Evolutionary conservation across 2,113 vertebrate genomes (phyloP).

Genomic region (Nyctibius bracteatus): DNA sequence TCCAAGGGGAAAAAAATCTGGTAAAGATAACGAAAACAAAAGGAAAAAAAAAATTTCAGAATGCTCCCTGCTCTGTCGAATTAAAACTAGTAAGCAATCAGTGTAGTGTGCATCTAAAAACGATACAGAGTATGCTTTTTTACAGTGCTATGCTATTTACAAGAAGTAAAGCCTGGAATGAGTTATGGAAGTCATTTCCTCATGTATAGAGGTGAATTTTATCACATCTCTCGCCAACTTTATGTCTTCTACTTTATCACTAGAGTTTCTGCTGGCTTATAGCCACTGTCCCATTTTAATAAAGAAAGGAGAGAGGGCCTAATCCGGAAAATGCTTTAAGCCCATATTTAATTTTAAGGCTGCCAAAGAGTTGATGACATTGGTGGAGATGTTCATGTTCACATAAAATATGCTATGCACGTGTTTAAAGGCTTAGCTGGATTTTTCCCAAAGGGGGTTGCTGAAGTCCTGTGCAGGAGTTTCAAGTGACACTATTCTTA

Average conservation of each 20-base stretch:
- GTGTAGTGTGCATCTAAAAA: neutral
- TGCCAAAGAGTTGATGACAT: slow-evolving; percentile 8
- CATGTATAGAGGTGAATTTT: slow-evolving; percentile 57
- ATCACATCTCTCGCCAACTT: slow-evolving; percentile 55
- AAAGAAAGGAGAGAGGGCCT: slow-evolving; percentile 30
- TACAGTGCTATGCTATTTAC: slow-evolving; percentile 34
- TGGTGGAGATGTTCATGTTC: neutral
- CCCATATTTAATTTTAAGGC: slow-evolving; percentile 32
- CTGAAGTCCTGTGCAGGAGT: neutral
- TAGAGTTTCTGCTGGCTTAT: slow-evolving; percentile 44
- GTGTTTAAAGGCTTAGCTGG: neutral
- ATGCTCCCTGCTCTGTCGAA: neutral
- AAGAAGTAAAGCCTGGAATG: slow-evolving; percentile 47
- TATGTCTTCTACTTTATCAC: slow-evolving; percentile 63
- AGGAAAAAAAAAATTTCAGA: neutral
- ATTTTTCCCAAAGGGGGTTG: neutral
- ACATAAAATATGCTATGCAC: neutral
- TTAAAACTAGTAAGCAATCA: neutral
- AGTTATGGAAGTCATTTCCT: slow-evolving; percentile 59
- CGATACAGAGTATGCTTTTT: neutral
- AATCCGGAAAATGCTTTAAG: neutral
- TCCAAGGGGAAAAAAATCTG: neutral
- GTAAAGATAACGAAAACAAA: neutral
- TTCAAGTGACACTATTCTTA: neutral
- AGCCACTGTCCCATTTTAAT: slow-evolving; percentile 54